These are phyloP conservation scores for Netelia melanura DNA, from an alignment of 2,888 invertebrate species.

Conservation along the genomic window DNA sequence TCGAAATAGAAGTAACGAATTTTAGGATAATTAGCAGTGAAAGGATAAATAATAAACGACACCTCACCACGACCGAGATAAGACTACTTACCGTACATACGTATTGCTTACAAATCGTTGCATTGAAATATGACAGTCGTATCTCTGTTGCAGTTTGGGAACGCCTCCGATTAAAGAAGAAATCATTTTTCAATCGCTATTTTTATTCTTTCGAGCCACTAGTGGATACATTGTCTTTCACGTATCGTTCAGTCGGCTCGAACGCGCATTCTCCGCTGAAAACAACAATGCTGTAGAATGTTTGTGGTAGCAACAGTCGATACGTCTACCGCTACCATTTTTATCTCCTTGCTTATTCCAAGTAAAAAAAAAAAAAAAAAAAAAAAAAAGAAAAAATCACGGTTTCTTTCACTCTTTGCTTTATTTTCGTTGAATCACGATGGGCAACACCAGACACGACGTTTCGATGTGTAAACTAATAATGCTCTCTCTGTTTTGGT, in stretches of 20 bases:
- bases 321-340: conserved; percentile 56
- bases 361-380: conserved; percentile 50
- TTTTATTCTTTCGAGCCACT: conserved; percentile 71
- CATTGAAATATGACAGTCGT: neutral
- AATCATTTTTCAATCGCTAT: conserved; percentile 24
- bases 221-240: conserved; percentile 64
- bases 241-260: conserved; percentile 68
- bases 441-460: conserved; percentile 51
- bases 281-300: conserved; percentile 83
- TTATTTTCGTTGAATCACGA: conserved; percentile 41
- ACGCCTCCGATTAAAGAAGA: neutral
- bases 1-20: neutral
- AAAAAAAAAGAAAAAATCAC: conserved; percentile 43
- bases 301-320: conserved; percentile 62
- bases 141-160: neutral
- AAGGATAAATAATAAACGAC: neutral
- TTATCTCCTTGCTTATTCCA: conserved; percentile 42
- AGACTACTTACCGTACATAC: neutral
- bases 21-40: neutral
- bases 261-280: conserved; percentile 80
- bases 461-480: conserved; percentile 38
- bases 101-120: neutral
- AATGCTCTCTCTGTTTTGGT: conserved; percentile 1
- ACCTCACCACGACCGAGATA: neutral
- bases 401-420: conserved; percentile 17